Conservation (phyloP, 2,888 invertebrate genomes). For the Oscheius sp. region DNA sequence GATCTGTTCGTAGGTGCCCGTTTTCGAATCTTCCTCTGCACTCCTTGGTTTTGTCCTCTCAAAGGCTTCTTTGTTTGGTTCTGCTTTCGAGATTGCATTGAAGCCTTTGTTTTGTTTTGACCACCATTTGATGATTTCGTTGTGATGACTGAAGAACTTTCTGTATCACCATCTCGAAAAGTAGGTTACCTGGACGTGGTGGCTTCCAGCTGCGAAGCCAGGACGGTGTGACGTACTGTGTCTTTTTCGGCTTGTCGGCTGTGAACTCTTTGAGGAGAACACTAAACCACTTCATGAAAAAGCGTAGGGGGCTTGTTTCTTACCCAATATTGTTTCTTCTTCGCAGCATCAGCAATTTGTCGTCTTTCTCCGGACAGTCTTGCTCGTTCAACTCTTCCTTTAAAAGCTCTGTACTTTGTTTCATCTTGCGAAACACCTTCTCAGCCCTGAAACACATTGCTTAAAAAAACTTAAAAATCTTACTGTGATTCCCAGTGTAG, state of each 20-base stretch:
- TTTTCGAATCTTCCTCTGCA: no score
- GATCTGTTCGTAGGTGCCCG: no score
- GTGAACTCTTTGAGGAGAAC: slow-evolving; percentile 5
- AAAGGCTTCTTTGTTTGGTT: no score
- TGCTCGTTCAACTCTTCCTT: slow-evolving; percentile 2
- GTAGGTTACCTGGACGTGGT: background rate
- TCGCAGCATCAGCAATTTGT: background rate
- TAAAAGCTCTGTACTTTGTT: background rate
- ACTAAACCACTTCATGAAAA: background rate
- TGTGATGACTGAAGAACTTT: no score
- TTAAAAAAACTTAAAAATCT: background rate
- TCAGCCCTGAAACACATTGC: background rate
- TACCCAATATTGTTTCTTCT: slow-evolving; percentile 9
- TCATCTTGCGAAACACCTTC: background rate
- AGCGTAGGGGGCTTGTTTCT: background rate
- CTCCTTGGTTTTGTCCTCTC: no score
- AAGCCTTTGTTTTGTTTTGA: no score
- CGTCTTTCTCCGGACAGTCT: background rate
- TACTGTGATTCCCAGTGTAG: background rate
- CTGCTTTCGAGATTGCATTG: no score
- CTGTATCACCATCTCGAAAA: no score
- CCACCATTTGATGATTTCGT: no score
- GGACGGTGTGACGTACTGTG: slow-evolving; percentile 8
- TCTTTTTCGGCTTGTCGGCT: background rate
- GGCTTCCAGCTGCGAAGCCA: slow-evolving; percentile 13